phyloP scores from a whole-genome alignment of 1,140 invertebrate species.

The Apis laboriosa region DNA sequence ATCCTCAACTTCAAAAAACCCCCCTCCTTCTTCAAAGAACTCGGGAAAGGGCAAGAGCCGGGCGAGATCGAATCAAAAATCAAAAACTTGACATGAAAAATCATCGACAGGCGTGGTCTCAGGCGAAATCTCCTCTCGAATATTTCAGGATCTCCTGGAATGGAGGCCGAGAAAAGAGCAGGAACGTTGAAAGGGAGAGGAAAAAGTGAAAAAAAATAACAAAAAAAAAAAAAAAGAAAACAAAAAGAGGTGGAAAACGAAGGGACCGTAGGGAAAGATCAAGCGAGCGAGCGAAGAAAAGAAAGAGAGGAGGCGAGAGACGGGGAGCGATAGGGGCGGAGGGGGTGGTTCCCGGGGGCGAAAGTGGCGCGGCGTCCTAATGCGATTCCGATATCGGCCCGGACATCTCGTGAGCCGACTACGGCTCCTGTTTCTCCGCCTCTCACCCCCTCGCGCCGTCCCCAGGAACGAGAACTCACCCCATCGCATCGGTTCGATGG shows the following conservation, averaged over 20 bases:
- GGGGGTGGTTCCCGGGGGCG: constrained; percentile 61
- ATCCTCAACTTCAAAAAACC: too few species aligned
- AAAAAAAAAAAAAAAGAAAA: background rate
- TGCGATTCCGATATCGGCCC: constrained; percentile 74
- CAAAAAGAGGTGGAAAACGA: background rate
- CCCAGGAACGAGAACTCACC: constrained; percentile 52
- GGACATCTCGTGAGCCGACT: constrained; percentile 70
- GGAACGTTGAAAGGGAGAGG: constrained; percentile 22
- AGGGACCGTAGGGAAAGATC: background rate
- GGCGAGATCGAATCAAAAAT: background rate
- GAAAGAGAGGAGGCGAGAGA: background rate
- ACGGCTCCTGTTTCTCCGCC: constrained; percentile 59
- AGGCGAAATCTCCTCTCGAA: constrained; percentile 42
- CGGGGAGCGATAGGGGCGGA: constrained; percentile 6
- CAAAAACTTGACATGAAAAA: background rate
- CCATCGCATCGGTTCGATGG: constrained; percentile 30
- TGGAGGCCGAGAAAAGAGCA: constrained; percentile 50
- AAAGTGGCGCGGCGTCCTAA: constrained; percentile 69
- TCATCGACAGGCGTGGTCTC: constrained; percentile 60
- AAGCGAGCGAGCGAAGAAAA: background rate
- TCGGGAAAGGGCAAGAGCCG: too few species aligned
- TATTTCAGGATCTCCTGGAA: constrained; percentile 58
- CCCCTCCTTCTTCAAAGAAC: too few species aligned
- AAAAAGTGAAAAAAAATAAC: background rate
- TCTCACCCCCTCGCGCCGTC: constrained; percentile 13